Evolutionary conservation across 92 coral and sea anemone genomes (phyloP).

Genomic region (Epizoanthus stellaris): DNA sequence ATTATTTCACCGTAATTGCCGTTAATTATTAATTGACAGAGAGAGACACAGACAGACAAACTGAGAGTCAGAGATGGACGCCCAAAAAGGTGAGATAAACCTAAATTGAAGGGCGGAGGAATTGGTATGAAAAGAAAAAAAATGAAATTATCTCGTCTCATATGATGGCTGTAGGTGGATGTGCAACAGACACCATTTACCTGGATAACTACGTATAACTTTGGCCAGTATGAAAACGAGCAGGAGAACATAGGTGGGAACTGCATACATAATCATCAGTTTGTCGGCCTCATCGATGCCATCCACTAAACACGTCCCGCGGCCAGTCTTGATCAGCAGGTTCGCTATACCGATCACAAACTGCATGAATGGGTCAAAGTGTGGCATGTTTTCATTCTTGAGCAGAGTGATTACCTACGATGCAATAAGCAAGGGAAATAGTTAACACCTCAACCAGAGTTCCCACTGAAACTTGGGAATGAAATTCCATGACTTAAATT

Average conservation of each 20-base stretch:
- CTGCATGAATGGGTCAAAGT: conserved; percentile 29
- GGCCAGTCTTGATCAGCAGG: conserved; percentile 24
- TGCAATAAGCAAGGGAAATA: not conserved
- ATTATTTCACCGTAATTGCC: too few relatives aligned
- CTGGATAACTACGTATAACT: conserved; percentile 28
- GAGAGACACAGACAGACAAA: too few relatives aligned
- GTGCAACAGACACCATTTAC: not conserved
- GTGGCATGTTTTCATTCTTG: conserved; percentile 28
- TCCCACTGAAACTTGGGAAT: too few relatives aligned
- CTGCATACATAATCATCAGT: conserved; percentile 36
- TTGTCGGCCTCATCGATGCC: conserved; percentile 41
- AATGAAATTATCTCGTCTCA: too few relatives aligned
- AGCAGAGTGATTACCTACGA: conserved; percentile 38
- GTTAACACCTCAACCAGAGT: too few relatives aligned
- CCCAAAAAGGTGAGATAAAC: too few relatives aligned
- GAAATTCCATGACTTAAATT: too few relatives aligned
- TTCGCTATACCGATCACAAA: conserved; percentile 35
- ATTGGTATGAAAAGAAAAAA: too few relatives aligned
- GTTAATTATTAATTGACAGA: too few relatives aligned
- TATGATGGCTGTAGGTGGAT: too few relatives aligned
- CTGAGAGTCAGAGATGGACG: too few relatives aligned
- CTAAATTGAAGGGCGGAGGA: too few relatives aligned
- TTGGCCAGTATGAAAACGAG: conserved; percentile 38
- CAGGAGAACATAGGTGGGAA: conserved; percentile 24
- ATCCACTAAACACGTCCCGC: conserved; percentile 10